Evolutionary conservation across 1,140 invertebrate species (phyloP), one percentile per base, ranked within the genome.

Genomic region (Idris sp.): DNA sequence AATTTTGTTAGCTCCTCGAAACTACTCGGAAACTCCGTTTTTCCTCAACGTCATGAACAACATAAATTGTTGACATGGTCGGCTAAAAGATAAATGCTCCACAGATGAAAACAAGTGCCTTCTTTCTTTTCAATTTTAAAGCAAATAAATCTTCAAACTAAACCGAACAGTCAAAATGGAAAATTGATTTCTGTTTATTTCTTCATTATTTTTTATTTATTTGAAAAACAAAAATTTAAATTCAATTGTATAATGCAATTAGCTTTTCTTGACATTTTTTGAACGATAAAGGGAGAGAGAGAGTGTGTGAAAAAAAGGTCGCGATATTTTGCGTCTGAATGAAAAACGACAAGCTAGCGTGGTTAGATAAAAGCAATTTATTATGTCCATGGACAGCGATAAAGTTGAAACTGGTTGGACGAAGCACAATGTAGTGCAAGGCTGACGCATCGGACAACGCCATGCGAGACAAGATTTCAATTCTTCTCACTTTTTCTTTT

Each of bases 331-430:
- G 58, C 44, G 28, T 33, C 28, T 18, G 58, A 43, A 43, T 73
- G 68, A 73, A 73, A 73, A 73, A 73, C 68, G 68, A 58, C 58
- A 43, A 56, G 51, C 4, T 44, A 56, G 44, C 25, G 56, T 36
- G 54, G 71, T 56, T 61, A 67, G 71, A 67, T 74, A 74, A 61
- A 67, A 74, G 71, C 62, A 67, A 74, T 74, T 67, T 67, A 67
- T 74, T 74, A 74, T 56, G 71, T 48, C 33, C 71, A 48, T 35
- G 40, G 19, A 62, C 54, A 40, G 62, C 56, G 71, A 74, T 74
- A 74, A 74, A 74, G 71, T 67, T 54, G 38, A 67, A 74, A 67
- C 62, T 62, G 40, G 54, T 56, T 30, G 69, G 51, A 53, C 18
- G 38, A 18, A 38, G 16, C 40, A 14, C 54, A 74, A 74, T 74